These are phyloP conservation scores for Paramormyrops kingsleyae DNA, from an alignment of 2,113 vertebrate species.

Conservation along the genomic window DNA sequence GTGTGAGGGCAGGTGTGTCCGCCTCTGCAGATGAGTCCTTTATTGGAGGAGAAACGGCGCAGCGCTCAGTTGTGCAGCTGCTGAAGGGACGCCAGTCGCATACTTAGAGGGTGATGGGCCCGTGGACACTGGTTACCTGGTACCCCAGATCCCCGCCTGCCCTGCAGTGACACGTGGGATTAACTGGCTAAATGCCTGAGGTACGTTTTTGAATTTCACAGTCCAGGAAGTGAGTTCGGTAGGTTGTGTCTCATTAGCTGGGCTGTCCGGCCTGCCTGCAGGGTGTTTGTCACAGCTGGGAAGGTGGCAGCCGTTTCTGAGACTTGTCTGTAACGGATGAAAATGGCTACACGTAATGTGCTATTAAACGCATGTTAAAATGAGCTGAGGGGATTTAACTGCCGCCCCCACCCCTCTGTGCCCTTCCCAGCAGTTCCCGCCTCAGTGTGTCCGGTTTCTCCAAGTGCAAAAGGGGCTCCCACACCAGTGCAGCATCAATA, in stretches of 20 bases:
- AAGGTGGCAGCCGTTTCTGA: background rate
- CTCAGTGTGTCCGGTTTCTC: background rate
- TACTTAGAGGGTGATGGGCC: background rate
- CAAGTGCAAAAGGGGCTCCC: background rate
- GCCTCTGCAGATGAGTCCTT: background rate
- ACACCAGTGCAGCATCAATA: constrained; percentile 49
- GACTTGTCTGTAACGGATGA: background rate
- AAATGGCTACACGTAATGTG: background rate
- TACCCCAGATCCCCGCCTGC: background rate
- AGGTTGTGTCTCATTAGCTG: background rate
- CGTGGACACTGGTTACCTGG: background rate
- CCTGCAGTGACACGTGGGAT: background rate
- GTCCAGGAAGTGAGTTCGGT: background rate
- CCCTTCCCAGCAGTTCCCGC: background rate
- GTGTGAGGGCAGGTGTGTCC: background rate
- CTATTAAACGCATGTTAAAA: background rate
- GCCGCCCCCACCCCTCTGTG: background rate
- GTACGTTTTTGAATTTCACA: background rate
- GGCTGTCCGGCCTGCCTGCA: background rate
- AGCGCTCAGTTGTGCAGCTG: background rate
- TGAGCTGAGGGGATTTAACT: background rate
- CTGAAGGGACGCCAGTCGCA: background rate
- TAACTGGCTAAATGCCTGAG: background rate
- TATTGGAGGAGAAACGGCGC: background rate
- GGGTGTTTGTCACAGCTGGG: background rate